Percentiles rank a stretch among this genome's conserved stretches.
Evolutionary conservation across 2,113 vertebrate species (phyloP).

Genomic region (Petrocephalus microphthalmus): DNA sequence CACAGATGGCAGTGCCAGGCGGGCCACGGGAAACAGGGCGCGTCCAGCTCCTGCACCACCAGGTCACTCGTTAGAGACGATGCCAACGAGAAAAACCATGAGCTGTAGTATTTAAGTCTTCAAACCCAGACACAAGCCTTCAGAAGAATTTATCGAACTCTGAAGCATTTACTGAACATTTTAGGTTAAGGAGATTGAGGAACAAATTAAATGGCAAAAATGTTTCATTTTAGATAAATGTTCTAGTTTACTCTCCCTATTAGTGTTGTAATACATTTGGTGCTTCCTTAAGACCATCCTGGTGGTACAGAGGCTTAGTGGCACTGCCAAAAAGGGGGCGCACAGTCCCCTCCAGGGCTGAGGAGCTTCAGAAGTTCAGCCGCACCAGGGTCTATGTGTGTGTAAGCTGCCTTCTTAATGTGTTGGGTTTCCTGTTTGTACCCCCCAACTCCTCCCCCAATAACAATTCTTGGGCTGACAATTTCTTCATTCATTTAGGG

Average conservation of each 20-base stretch:
- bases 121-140: not conserved
- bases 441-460: not conserved
- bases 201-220: not conserved
- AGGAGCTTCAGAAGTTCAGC: not conserved
- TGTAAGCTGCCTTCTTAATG: not conserved
- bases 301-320: not conserved
- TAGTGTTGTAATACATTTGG: not conserved
- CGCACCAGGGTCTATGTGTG: not conserved
- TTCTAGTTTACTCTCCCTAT: not conserved
- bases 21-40: constrained; percentile 36
- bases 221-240: not conserved
- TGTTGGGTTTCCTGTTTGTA: not conserved
- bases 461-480: no score
- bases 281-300: not conserved
- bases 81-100: not conserved
- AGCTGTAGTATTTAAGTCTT: not conserved
- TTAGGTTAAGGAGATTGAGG: not conserved
- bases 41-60: constrained; percentile 27
- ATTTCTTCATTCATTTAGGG: no score
- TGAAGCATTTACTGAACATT: not conserved
- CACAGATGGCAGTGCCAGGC: constrained; percentile 38
- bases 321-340: not conserved
- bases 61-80: constrained; percentile 21
- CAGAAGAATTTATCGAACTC: no score
- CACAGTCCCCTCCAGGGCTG: not conserved